Evolutionary conservation across 64 coral and sea anemone genomes (phyloP), one percentile per base, ranked within the genome.

Genomic region (Montipora foliosa): DNA sequence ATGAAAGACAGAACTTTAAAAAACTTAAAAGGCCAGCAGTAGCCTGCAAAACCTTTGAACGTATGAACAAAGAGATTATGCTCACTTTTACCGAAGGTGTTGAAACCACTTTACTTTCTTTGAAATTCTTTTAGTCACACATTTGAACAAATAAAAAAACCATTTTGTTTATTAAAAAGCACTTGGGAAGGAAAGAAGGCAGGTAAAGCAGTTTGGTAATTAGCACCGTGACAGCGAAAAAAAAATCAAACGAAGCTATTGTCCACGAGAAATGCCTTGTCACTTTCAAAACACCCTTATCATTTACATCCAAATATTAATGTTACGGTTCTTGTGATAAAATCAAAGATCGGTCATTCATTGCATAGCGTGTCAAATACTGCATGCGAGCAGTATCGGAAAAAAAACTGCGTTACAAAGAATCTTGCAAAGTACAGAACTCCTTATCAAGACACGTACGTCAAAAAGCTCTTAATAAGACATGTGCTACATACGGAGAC

Each of bases 1-100:
- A 49, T 15, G 16, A 19, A 50, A 16, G 13, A 12, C 12, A 44
- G 10, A 76, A 44, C 4, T 14, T 12, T 37, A 37, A 37, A 37
- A 76, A 44, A 14, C 74, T 76, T 45, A 76, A 76, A 24, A 76
- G 13, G 25, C 74, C 74, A 78, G 76, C 76, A 16, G 76, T 49
- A 47, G 12, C 4, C 14, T 5, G 21, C 68, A 71, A 71, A 4
- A 24, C 21, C 17, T 71, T 21, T 21, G 68, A 21, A 20, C 5
- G 20, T 20, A 5, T 15, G 21, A 20, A 71, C 68, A 71, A 71
- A 71, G 21, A 19, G 68, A n/a, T 71, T 71, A 71, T 71, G 61
- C 14, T 71, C 14, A 71, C 61, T 14, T 20, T 24, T 15, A 67
- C 12, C 62, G 4, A 4, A 67, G 16, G 62, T 67, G 62, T 67